Conservation (phyloP, 2,888 invertebrate genomes). For the Agriopis leucophaearia region DNA sequence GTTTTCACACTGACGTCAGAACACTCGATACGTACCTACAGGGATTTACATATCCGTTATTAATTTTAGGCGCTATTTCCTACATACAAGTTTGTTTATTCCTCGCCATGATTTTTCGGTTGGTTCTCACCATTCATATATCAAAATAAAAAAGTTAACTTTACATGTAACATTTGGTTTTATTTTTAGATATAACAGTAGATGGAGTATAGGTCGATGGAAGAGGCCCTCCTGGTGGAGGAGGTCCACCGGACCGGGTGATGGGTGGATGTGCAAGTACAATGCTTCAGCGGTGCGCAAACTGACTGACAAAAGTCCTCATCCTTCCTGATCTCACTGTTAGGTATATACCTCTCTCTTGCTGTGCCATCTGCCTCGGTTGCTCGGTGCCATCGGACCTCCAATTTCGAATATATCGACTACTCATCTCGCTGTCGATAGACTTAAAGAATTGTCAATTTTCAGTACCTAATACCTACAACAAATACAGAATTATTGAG, state of each 20-base stretch:
- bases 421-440: too few relatives aligned
- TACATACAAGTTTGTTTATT: neutral
- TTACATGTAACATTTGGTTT: neutral
- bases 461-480: too few relatives aligned
- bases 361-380: too few relatives aligned
- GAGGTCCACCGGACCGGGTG: too few relatives aligned
- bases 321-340: too few relatives aligned
- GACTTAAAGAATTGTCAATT: too few relatives aligned
- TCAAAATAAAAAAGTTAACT: neutral
- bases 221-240: too few relatives aligned
- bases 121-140: neutral
- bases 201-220: neutral
- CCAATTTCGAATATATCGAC: too few relatives aligned
- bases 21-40: neutral
- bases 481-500: too few relatives aligned
- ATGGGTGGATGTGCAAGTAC: neutral
- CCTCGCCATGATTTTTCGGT: neutral
- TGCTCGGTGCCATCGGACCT: too few relatives aligned
- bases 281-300: neutral
- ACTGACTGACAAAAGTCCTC: neutral
- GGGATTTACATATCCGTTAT: constrained; percentile 3
- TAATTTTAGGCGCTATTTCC: neutral
- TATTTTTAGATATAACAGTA: neutral
- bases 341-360: too few relatives aligned
- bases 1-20: constrained; percentile 12